phyloP scores from a whole-genome alignment of 1,140 invertebrate genomes.

The Druon quercuslanigerum region DNA sequence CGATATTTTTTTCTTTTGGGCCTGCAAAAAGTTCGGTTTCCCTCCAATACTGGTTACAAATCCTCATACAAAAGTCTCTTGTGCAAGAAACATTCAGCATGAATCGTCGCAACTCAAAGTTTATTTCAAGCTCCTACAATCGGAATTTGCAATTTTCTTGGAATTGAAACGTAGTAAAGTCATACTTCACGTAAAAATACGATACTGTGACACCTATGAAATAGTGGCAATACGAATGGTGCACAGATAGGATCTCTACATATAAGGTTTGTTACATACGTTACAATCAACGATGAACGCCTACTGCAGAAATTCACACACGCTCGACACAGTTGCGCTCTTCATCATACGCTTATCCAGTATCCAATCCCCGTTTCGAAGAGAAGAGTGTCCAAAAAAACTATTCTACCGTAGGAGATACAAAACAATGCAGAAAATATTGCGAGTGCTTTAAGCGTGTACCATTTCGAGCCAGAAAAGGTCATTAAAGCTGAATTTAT shows the following conservation, averaged over 20 bases:
- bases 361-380: conserved; percentile 1
- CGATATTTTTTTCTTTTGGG: too few relatives aligned
- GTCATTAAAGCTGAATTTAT: not conserved
- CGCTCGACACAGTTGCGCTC: not conserved
- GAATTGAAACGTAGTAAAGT: not conserved
- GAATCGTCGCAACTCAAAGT: too few relatives aligned
- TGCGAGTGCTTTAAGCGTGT: not conserved
- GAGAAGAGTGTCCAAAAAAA: not conserved
- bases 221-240: not conserved
- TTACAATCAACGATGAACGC: conserved; percentile 26
- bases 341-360: conserved; percentile 22
- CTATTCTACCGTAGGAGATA: not conserved
- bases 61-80: too few relatives aligned
- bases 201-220: conserved; percentile 2
- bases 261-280: not conserved
- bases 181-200: not conserved
- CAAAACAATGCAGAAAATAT: not conserved
- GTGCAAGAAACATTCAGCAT: too few relatives aligned
- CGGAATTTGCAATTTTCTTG: not conserved
- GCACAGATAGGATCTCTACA: not conserved
- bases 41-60: too few relatives aligned
- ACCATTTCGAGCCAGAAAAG: not conserved
- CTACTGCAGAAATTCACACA: conserved; percentile 20
- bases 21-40: too few relatives aligned
- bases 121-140: not conserved